phyloP scores from a whole-genome alignment of 2,888 invertebrate species.

The Phalangium opilio region DNA sequence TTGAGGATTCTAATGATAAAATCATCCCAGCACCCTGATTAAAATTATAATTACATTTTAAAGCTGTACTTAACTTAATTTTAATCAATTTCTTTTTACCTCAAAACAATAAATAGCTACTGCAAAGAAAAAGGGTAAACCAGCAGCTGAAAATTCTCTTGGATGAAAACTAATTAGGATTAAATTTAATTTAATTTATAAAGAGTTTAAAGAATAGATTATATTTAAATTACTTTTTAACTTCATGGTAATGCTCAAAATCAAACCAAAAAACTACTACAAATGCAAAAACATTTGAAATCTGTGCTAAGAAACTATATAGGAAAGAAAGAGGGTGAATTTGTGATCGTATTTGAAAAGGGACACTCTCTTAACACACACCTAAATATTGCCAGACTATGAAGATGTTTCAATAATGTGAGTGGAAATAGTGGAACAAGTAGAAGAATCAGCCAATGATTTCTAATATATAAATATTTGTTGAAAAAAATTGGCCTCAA shows the following conservation, averaged over 20 bases:
- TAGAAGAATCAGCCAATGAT: conserved; percentile 30
- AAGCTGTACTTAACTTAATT: not conserved
- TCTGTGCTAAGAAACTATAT: conserved; percentile 34
- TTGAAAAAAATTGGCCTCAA: no score
- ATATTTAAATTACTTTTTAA: conserved; percentile 1
- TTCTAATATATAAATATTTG: conserved; percentile 21
- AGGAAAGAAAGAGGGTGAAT: not conserved
- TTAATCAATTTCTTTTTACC: conserved; percentile 23
- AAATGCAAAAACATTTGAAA: conserved; percentile 34
- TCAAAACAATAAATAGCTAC: conserved; percentile 36
- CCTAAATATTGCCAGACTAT: conserved; percentile 32
- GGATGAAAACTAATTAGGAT: conserved; percentile 25
- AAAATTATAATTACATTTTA: conserved; percentile 7
- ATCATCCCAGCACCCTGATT: conserved; percentile 36
- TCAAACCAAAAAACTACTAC: conserved; percentile 37
- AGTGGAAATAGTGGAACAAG: conserved; percentile 31
- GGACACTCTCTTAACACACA: conserved; percentile 18
- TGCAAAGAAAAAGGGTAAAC: conserved; percentile 34
- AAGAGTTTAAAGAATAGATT: no score
- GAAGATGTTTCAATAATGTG: conserved; percentile 30
- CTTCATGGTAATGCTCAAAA: conserved; percentile 31
- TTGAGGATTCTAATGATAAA: conserved; percentile 32
- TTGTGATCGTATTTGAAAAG: not conserved
- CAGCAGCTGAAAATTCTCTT: conserved; percentile 30
- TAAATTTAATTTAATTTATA: no score